Evolutionary conservation across 2,888 invertebrate species (phyloP), one percentile per base, ranked within the genome.

Genomic region (Thelaira solivaga): DNA sequence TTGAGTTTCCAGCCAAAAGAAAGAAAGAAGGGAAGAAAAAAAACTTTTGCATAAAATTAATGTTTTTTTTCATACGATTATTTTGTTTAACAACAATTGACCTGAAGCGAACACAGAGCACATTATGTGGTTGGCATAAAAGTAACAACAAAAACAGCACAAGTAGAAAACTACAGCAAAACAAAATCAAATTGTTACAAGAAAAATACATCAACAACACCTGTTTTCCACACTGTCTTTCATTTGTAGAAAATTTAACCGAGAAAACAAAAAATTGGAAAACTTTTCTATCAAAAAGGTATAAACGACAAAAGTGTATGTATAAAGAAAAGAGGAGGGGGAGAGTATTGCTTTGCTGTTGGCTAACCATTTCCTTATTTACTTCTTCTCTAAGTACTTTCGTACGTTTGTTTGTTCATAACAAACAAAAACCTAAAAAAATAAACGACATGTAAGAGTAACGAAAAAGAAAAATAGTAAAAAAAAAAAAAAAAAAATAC

Each of bases 181-280:
- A 39, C 2, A 5, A 26, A 26, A 45, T 2, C 7, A 24, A 55
- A 41, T 45, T 59, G 53, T 43, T 39, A 31, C 24, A 29, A 67
- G 39, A 49, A 65, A 18, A 64, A 75, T 24, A 49, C 75, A 53
- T 71, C 76, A 71, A 43, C 71, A 71, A 31, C 76, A 76, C 76
- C 76, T 76, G 76, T 76, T 49, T 53, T n/a, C n/a, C n/a, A n/a
- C 49, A n/a, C 34, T 68, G 26, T 47, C 55, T 55, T 36, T 10
- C 7, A n/a, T 24, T 11, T 8, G 11, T 13, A 13, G 16, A 55
- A 43, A 24, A 1, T 7, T 5, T 18, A n/a, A 8, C 7, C 2
- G 5, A 31, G 2, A 20, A 53, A 61, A 10, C 22, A 26, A 20
- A 26, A 39, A 29, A 26, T n/a, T n/a, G n/a, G n/a, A 18, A 39